A percentile compares a stretch with the other conserved stretches of the same genome.
Conservation (phyloP, 2,888 invertebrate genomes). For the Epinotia bilunana region DNA sequence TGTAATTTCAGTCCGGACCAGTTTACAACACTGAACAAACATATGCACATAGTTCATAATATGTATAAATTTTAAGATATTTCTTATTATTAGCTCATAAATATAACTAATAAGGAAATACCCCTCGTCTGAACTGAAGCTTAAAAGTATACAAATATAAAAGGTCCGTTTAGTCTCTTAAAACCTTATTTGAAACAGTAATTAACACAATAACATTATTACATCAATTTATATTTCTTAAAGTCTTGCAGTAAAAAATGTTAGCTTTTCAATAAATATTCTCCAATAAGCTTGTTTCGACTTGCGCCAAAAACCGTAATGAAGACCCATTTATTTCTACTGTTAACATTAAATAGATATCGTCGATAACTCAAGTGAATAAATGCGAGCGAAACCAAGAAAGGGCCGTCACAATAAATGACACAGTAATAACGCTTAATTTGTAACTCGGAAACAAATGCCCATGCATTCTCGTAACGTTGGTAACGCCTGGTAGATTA, state of each 20-base stretch:
- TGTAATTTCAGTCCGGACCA: neutral
- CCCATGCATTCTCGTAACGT: slow-evolving; percentile 27
- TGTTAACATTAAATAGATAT: neutral
- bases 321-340: neutral
- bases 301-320: neutral
- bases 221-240: neutral
- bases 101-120: too few species aligned
- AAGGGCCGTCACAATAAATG: slow-evolving; percentile 34
- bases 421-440: slow-evolving; percentile 35
- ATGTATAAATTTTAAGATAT: too few species aligned
- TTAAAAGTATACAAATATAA: too few species aligned
- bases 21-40: too few species aligned
- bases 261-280: neutral
- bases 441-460: slow-evolving; percentile 34
- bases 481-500: too few species aligned
- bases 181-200: too few species aligned
- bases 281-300: neutral
- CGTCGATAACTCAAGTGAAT: slow-evolving; percentile 2
- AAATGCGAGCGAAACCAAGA: slow-evolving; percentile 29
- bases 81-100: too few species aligned
- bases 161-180: too few species aligned
- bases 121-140: too few species aligned
- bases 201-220: too few species aligned
- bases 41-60: too few species aligned
- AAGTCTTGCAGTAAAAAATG: neutral